A percentile compares a stretch with the other conserved stretches of the same genome.
These are phyloP conservation scores for Lasioglossum calceatum DNA, from an alignment of 2,888 invertebrate species.

Conservation along the genomic window DNA sequence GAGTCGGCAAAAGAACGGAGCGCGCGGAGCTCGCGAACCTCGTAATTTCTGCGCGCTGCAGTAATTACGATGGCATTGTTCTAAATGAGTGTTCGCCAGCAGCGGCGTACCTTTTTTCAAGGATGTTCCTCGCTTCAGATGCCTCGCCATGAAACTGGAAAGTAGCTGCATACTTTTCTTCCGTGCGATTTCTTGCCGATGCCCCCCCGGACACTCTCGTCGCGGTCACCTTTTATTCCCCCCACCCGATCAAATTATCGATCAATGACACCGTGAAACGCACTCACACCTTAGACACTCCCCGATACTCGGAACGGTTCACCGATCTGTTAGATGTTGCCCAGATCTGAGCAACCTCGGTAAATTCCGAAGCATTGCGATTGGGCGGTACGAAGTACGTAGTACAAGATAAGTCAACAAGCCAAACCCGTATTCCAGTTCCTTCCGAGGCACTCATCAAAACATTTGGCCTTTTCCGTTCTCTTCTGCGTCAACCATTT, in stretches of 20 bases:
- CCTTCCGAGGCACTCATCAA: not conserved
- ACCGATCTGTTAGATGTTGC: not conserved
- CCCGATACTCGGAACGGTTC: not conserved
- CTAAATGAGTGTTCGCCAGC: slow-evolving; percentile 54
- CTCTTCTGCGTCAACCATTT: not conserved
- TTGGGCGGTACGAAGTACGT: not conserved
- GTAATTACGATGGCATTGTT: slow-evolving; percentile 58
- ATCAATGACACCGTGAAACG: slow-evolving; percentile 21
- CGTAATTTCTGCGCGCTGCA: slow-evolving; percentile 21
- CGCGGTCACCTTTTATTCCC: slow-evolving; percentile 29
- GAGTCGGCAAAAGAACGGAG: not conserved
- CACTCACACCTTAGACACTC: not conserved
- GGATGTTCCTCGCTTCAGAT: slow-evolving; percentile 78
- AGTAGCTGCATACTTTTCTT: slow-evolving; percentile 78
- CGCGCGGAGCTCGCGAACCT: not conserved
- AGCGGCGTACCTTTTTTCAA: slow-evolving; percentile 78
- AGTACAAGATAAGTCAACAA: not conserved
- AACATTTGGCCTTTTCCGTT: not conserved
- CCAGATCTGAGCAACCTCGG: not conserved
- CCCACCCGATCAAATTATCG: slow-evolving; percentile 33
- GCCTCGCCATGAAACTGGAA: slow-evolving; percentile 79
- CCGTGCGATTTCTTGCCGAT: slow-evolving; percentile 28
- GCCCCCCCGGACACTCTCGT: slow-evolving; percentile 37
- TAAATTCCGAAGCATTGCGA: not conserved
- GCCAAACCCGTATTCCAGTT: not conserved